Percentiles rank a stretch among this genome's conserved stretches.
Evolutionary conservation across 2,888 invertebrate species (phyloP).

Genomic region (Lamproptera curius): DNA sequence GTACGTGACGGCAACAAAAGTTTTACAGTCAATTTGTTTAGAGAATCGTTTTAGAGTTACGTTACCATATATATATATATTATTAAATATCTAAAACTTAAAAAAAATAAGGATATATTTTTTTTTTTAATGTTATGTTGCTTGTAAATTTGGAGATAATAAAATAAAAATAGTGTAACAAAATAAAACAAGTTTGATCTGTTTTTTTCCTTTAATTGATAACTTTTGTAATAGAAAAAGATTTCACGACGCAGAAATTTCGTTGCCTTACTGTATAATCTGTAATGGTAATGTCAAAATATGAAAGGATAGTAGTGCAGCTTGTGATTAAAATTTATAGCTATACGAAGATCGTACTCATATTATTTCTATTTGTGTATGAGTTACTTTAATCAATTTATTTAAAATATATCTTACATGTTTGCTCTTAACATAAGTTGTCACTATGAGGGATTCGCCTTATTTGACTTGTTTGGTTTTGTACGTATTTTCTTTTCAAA

Average conservation of each 20-base stretch:
- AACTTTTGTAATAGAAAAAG: background rate
- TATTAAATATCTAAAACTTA: too few species aligned
- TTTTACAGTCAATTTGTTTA: too few species aligned
- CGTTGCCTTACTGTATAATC: slow-evolving; percentile 9
- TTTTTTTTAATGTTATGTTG: too few species aligned
- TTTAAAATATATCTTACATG: slow-evolving; percentile 45
- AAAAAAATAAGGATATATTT: too few species aligned
- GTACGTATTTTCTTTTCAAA: slow-evolving; percentile 85
- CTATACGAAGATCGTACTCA: slow-evolving; percentile 40
- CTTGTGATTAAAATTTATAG: slow-evolving; percentile 49
- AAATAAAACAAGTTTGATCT: too few species aligned
- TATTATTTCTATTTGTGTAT: slow-evolving; percentile 41
- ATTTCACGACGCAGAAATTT: slow-evolving; percentile 15
- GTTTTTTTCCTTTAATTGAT: too few species aligned
- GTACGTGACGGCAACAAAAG: too few species aligned
- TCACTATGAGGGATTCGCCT: slow-evolving; percentile 77
- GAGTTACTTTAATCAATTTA: slow-evolving; percentile 37
- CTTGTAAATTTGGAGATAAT: too few species aligned
- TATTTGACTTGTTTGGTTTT: slow-evolving; percentile 81
- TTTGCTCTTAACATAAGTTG: slow-evolving; percentile 45
- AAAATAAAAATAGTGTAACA: too few species aligned
- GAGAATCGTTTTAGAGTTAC: too few species aligned
- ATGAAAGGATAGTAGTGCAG: slow-evolving; percentile 37
- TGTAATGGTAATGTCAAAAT: slow-evolving; percentile 37
- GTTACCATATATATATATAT: too few species aligned